A percentile compares a stretch with the other conserved stretches of the same genome.
Evolutionary conservation across 1,140 invertebrate species (phyloP).

Genomic region (Drosophila jambulina): DNA sequence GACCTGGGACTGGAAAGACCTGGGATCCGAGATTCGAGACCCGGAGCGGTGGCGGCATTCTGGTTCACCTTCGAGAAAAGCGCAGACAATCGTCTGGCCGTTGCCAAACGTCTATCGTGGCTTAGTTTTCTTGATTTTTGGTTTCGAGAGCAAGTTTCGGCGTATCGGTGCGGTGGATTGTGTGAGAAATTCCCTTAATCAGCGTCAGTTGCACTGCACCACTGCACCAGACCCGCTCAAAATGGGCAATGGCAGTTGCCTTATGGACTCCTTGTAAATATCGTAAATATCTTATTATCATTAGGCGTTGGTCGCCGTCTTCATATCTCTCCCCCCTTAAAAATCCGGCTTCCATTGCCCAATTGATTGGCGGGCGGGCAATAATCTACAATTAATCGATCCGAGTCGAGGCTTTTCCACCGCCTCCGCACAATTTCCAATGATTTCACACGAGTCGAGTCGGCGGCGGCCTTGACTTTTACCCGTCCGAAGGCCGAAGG

Average conservation of each 20-base stretch:
- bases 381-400: conserved; percentile 34
- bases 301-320: conserved; percentile 49
- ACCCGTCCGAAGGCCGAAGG: conserved; percentile 21
- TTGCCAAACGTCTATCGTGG: conserved; percentile 53
- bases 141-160: conserved; percentile 42
- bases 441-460: conserved; percentile 34
- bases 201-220: conserved; percentile 64
- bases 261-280: conserved; percentile 21
- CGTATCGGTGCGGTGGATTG: conserved; percentile 38
- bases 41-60: conserved; percentile 50
- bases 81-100: conserved; percentile 36
- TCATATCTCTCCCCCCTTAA: neutral
- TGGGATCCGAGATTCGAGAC: conserved; percentile 29
- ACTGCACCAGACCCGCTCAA: conserved; percentile 49
- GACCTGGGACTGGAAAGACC: conserved; percentile 8
- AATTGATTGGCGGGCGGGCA: conserved; percentile 17
- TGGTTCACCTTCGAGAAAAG: conserved; percentile 80
- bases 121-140: conserved; percentile 56
- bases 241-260: conserved; percentile 44
- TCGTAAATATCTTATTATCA: conserved; percentile 48
- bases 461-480: conserved; percentile 67
- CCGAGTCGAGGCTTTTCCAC: conserved; percentile 18
- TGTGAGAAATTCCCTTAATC: conserved; percentile 81
- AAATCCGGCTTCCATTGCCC: conserved; percentile 19
- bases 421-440: conserved; percentile 25